Base-by-base conservation (phyloP, 1,140 invertebrate species). In the Papilio dardanus region DNA sequence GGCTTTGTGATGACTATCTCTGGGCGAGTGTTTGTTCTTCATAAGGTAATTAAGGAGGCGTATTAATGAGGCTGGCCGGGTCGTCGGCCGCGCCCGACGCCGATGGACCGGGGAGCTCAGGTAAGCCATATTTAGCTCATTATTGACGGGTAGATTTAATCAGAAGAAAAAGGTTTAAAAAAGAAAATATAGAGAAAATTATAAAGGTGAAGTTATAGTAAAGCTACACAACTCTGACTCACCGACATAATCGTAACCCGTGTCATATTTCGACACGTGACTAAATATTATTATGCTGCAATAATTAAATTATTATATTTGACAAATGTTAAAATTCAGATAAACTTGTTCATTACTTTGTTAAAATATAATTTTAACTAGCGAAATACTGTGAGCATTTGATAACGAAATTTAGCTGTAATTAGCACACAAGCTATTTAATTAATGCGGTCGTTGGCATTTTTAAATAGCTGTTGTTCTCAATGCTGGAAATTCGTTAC, bases 41-140 rank as follows among this genome's bases (percentile, higher is more conserved):
- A 84, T 82, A 78, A 81, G 78, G 76, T 79, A 77, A 80, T 84
- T 81, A 83, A 74, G 68, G 79, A 78, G 77, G 76, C 62, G 79
- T 62, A 65, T 78, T 75, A 75, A 75, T 76, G 46, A 69, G 35
- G 65, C 42, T 40, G 67, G n/a, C 12, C 67, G 67, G 67, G 67
- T 69, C 67, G 10, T 69, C 67, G 67, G 67, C 67, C 67, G 67
- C 31, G 33, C 19, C 19, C 31, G 35, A 42, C n/a, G 21, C n/a
- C 65, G 35, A 69, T 69, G 31, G 67, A 21, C 67, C 67, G 66
- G 19, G 16, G 67, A 69, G 35, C 67, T 21, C 67, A 69, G 67
- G 67, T 69, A 69, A 37, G 67, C 67, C 67, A 40, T 69, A 40
- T 24, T 35, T 67, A 33, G 33, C 33, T 67, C 35, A 19, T 28